A percentile compares a stretch with the other conserved stretches of the same genome.
Conservation (phyloP, 2,797 vertebrate species). For the Lateolabrax maculatus region DNA sequence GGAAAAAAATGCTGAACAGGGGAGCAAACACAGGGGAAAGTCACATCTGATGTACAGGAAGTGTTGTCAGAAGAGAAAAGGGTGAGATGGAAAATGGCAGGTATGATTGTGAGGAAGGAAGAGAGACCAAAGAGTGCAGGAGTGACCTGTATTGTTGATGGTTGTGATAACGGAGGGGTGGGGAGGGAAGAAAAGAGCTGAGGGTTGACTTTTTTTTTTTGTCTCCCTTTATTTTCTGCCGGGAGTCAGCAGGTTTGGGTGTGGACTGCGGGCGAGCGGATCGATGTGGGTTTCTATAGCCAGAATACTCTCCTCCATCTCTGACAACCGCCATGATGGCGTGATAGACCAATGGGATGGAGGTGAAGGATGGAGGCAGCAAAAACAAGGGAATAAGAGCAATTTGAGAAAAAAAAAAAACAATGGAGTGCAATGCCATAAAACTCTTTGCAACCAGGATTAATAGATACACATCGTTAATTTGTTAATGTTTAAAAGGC, state of each 20-base stretch:
- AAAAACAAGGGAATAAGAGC: slow-evolving; percentile 25
- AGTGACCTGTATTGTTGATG: slow-evolving; percentile 69
- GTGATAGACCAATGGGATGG: slow-evolving; percentile 66
- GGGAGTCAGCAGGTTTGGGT: slow-evolving; percentile 83
- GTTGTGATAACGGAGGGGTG: slow-evolving; percentile 49
- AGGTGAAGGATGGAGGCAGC: slow-evolving; percentile 54
- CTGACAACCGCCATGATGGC: slow-evolving; percentile 73
- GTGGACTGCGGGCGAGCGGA: slow-evolving; percentile 74
- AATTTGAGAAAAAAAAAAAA: slow-evolving; percentile 22
- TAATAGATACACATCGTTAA: slow-evolving; percentile 24
- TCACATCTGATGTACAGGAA: slow-evolving; percentile 53
- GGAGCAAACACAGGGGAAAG: slow-evolving; percentile 40
- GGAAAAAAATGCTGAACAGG: slow-evolving; percentile 59
- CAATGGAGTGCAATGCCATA: slow-evolving; percentile 33
- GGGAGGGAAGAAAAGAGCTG: slow-evolving; percentile 67
- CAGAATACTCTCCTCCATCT: slow-evolving; percentile 80
- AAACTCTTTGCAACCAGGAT: slow-evolving; percentile 25
- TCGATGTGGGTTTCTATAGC: slow-evolving; percentile 83
- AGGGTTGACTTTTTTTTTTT: slow-evolving; percentile 69
- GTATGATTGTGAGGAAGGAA: slow-evolving; percentile 46
- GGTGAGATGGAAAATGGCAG: slow-evolving; percentile 50
- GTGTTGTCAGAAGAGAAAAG: slow-evolving; percentile 27
- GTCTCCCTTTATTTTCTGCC: slow-evolving; percentile 71
- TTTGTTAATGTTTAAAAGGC: slow-evolving; percentile 39
- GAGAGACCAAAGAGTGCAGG: slow-evolving; percentile 40